A percentile compares a stretch with the other conserved stretches of the same genome.
Conservation (phyloP, 2,113 vertebrate species). For the Siniperca knerii region DNA sequence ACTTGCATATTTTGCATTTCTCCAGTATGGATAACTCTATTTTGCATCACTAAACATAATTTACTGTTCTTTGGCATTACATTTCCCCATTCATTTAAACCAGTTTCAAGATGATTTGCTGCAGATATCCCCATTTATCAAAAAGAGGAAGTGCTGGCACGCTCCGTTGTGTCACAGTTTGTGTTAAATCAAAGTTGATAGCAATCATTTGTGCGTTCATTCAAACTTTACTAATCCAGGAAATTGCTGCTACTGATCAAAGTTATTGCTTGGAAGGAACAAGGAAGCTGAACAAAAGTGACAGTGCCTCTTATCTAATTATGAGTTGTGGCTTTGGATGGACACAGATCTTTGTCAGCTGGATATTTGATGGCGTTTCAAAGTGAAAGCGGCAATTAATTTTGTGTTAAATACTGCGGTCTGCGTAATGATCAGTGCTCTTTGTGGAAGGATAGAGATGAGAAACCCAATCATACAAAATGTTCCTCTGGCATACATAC, state of each 20-base stretch:
- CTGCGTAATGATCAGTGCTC: conserved; percentile 15
- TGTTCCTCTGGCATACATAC: not conserved
- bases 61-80: not conserved
- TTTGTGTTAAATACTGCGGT: not conserved
- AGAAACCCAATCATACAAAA: not conserved
- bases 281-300: conserved; percentile 58
- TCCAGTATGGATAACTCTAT: not conserved
- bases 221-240: conserved; percentile 66
- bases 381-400: conserved; percentile 55
- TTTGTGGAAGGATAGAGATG: conserved; percentile 1
- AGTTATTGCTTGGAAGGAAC: conserved; percentile 69
- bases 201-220: conserved; percentile 23
- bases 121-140: conserved; percentile 32
- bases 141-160: conserved; percentile 36
- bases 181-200: conserved; percentile 48
- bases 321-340: conserved; percentile 58
- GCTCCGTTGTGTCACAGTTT: conserved; percentile 9
- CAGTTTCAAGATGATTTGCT: conserved; percentile 18
- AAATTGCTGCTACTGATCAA: conserved; percentile 66
- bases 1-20: conserved; percentile 1
- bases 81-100: not conserved
- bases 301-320: conserved; percentile 46
- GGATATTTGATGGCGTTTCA: conserved; percentile 48
- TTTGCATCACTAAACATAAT: not conserved
- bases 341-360: conserved; percentile 61